Percentiles rank a stretch among this genome's conserved stretches.
Evolutionary conservation across 2,797 vertebrate species (phyloP).

Genomic region (Otolemur crassicaudatus): DNA sequence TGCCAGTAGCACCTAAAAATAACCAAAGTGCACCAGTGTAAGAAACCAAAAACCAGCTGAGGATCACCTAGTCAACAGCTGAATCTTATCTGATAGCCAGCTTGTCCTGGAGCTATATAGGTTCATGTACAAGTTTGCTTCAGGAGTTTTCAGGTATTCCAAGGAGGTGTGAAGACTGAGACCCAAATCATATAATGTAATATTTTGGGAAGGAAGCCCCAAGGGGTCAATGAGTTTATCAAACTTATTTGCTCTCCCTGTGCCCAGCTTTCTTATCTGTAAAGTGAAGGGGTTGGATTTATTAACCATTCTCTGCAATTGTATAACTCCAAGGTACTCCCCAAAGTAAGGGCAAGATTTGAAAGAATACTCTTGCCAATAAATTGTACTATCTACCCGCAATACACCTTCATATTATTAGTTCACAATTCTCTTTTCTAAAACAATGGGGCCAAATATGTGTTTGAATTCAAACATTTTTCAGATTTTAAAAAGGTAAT

Average conservation of each 20-base stretch:
- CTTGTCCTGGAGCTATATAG: background rate
- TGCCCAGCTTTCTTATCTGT: background rate
- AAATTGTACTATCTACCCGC: background rate
- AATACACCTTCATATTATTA: background rate
- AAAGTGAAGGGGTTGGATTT: background rate
- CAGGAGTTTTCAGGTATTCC: background rate
- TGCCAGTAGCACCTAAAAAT: conserved; percentile 93
- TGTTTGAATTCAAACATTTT: conserved; percentile 17
- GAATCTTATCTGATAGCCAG: background rate
- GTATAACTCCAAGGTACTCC: background rate
- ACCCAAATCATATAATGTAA: background rate
- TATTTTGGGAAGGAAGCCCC: background rate
- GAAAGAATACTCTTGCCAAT: background rate
- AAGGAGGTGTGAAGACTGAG: background rate
- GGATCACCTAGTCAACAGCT: background rate
- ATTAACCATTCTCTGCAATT: background rate
- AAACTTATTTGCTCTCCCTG: background rate
- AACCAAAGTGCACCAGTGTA: background rate
- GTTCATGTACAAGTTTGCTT: background rate
- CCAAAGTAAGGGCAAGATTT: background rate
- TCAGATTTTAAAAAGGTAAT: background rate
- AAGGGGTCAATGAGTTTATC: background rate
- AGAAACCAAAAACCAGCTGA: background rate
- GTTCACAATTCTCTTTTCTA: background rate
- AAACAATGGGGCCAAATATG: background rate